Conservation (phyloP, 2,797 vertebrate species). For the Chelon labrosus region DNA sequence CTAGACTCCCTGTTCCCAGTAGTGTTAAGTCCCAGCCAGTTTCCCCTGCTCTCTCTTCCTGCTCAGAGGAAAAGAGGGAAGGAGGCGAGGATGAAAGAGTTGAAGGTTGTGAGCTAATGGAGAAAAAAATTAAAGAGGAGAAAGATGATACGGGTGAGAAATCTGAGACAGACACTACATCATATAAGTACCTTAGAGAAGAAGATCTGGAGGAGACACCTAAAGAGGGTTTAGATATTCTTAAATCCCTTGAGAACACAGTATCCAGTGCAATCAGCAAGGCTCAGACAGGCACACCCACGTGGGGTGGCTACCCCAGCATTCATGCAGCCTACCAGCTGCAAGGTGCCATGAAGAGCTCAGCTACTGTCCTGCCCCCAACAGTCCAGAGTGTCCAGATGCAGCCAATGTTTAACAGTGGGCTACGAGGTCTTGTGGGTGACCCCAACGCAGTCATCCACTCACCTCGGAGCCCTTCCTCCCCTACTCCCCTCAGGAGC, state of each 20-base stretch:
- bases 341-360: slow-evolving; percentile 90
- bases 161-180: slow-evolving; percentile 76
- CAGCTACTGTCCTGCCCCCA: slow-evolving; percentile 77
- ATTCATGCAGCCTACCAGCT: slow-evolving; percentile 99
- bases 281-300: slow-evolving; percentile 97
- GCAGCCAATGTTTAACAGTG: slow-evolving; percentile 91
- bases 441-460: slow-evolving; percentile 87
- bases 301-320: slow-evolving; percentile 99
- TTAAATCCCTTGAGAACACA: slow-evolving; percentile 98
- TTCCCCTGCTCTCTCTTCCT: slow-evolving; percentile 88
- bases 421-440: slow-evolving; percentile 79
- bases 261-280: slow-evolving; percentile 99
- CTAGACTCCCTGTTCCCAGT: slow-evolving; percentile 90
- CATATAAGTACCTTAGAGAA: slow-evolving; percentile 98
- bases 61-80: slow-evolving; percentile 91
- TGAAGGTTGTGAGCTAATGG: slow-evolving; percentile 79
- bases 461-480: slow-evolving; percentile 92
- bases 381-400: slow-evolving; percentile 93
- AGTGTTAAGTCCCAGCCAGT: slow-evolving; percentile 93
- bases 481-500: slow-evolving; percentile 94
- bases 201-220: slow-evolving; percentile 97
- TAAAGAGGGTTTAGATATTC: slow-evolving; percentile 95
- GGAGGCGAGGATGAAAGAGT: slow-evolving; percentile 84
- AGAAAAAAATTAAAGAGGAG: slow-evolving; percentile 96
- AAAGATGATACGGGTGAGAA: slow-evolving; percentile 89